Evolutionary conservation across 2,113 vertebrate species (phyloP).

Genomic region (Gavia stellata): DNA sequence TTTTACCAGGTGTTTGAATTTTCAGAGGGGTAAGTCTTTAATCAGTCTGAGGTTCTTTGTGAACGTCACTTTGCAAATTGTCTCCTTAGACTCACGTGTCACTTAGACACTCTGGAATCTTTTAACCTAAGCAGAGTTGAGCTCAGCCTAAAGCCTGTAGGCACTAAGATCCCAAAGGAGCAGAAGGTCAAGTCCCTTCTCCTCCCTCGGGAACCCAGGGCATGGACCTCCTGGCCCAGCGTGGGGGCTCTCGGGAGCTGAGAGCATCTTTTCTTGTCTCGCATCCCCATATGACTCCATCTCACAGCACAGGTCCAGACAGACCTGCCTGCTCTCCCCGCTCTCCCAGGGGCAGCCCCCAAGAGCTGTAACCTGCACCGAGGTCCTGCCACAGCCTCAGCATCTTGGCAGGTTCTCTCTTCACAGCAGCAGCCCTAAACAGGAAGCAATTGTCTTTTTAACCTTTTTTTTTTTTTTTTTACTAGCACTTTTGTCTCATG

Average conservation of each 20-base stretch:
- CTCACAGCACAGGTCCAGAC: neutral
- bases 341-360: neutral
- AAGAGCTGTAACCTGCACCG: neutral
- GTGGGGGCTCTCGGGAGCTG: neutral
- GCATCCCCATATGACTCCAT: neutral
- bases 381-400: neutral
- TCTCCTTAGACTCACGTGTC: fast-evolving
- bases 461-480: neutral
- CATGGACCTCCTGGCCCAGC: neutral
- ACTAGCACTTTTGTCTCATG: neutral
- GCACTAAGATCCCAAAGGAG: neutral
- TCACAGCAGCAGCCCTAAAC: neutral
- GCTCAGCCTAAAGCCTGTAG: neutral
- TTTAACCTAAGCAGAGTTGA: neutral
- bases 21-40: neutral
- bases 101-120: neutral
- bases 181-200: neutral
- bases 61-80: neutral
- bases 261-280: neutral
- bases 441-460: slow-evolving; percentile 33
- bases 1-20: neutral
- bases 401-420: neutral
- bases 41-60: neutral
- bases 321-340: neutral
- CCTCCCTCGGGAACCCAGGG: neutral